phyloP scores from a whole-genome alignment of 2,888 invertebrate species.

The Diogma glabrata region DNA sequence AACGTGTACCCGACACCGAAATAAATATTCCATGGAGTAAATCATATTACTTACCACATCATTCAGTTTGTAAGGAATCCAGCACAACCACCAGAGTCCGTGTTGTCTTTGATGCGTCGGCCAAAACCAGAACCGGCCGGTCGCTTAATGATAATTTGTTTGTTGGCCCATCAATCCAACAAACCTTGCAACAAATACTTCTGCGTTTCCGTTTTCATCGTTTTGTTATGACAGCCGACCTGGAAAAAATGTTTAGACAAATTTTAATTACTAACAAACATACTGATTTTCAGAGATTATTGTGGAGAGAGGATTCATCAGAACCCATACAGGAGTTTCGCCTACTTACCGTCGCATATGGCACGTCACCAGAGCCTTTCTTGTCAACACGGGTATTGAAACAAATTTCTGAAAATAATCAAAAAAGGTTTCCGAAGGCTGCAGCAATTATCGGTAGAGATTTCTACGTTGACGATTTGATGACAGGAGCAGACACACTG shows the following conservation, averaged over 20 bases:
- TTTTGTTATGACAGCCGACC: not conserved
- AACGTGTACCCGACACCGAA: not conserved
- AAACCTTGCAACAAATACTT: not conserved
- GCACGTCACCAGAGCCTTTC: no score
- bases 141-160: not conserved
- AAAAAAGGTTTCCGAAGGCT: constrained; percentile 19
- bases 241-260: not conserved
- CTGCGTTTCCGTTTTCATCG: not conserved
- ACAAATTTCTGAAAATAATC: constrained; percentile 19
- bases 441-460: constrained; percentile 15
- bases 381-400: no score
- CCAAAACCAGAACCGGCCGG: not conserved
- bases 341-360: no score
- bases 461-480: constrained; percentile 21
- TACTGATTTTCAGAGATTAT: not conserved
- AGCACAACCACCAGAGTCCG: not conserved
- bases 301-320: not conserved
- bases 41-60: not conserved
- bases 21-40: not conserved
- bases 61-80: not conserved
- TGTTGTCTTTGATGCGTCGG: not conserved
- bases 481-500: constrained; percentile 16
- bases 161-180: not conserved
- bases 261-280: not conserved
- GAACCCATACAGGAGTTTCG: not conserved